Evolutionary conservation across 2,888 invertebrate species (phyloP).

Genomic region (Digitonthophagus gazella): DNA sequence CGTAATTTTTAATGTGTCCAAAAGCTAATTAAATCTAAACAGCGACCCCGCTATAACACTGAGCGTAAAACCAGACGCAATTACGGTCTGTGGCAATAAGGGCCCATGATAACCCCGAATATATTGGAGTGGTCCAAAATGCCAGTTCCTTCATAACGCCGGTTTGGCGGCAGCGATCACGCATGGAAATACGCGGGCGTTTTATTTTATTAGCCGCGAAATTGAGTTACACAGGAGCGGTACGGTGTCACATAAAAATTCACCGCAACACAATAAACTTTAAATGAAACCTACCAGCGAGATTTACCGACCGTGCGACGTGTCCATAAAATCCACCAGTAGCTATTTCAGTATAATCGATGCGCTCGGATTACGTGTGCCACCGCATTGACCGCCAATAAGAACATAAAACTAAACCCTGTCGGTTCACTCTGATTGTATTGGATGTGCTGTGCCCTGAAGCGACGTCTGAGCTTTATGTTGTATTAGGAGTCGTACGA

Average conservation of each 20-base stretch:
- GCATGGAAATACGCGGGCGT: constrained; percentile 24
- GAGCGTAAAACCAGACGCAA: not conserved
- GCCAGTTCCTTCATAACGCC: constrained; percentile 17
- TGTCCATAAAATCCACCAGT: not conserved
- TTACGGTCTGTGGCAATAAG: constrained; percentile 17
- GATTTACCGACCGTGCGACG: constrained; percentile 9
- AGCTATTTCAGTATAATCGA: not conserved
- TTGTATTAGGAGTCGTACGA: not conserved
- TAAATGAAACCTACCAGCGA: constrained; percentile 8
- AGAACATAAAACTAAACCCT: not conserved
- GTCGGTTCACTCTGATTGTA: not conserved
- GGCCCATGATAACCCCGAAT: constrained; percentile 19
- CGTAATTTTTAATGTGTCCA: not conserved
- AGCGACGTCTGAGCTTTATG: not conserved
- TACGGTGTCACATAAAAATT: constrained; percentile 10
- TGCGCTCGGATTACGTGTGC: not conserved
- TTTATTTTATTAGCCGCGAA: constrained; percentile 33
- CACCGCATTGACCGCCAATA: not conserved
- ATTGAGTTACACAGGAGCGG: constrained; percentile 29
- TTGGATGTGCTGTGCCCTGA: not conserved
- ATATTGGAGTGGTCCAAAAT: constrained; percentile 3
- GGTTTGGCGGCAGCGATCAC: constrained; percentile 20
- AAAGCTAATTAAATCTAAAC: constrained; percentile 8
- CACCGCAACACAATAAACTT: constrained; percentile 18
- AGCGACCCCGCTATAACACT: not conserved